A percentile compares a stretch with the other conserved stretches of the same genome.
Conservation (phyloP, 2,113 vertebrate species). For the Hippopotamus amphibius region DNA sequence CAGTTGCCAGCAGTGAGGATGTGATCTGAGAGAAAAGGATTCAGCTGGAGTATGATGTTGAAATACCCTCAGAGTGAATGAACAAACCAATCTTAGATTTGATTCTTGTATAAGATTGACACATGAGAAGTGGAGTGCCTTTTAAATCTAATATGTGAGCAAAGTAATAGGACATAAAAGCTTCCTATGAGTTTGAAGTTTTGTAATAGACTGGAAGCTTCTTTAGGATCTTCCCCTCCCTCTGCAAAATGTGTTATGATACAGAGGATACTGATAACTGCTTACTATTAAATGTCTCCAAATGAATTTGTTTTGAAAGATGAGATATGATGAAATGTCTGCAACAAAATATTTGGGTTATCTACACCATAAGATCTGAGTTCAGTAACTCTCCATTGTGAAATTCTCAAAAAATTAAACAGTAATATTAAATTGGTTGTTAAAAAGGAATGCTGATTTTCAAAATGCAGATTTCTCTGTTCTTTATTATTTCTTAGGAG, state of each 20-base stretch:
- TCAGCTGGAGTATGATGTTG: not conserved
- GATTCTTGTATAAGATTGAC: not conserved
- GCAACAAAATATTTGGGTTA: not conserved
- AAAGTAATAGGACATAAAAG: not conserved
- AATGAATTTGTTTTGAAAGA: not conserved
- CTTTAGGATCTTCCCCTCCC: not conserved
- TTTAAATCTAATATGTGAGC: not conserved
- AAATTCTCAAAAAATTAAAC: not conserved
- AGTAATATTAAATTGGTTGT: not conserved
- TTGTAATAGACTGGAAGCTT: not conserved
- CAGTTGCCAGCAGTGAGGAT: not conserved
- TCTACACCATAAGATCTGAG: not conserved
- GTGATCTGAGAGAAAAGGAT: not conserved
- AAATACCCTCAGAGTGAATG: not conserved
- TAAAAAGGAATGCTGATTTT: conserved; percentile 33
- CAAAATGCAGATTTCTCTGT: not conserved
- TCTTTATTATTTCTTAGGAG: not conserved
- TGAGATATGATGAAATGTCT: not conserved
- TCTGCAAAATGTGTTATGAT: not conserved
- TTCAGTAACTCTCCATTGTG: not conserved
- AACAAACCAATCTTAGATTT: not conserved
- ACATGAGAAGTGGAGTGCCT: not conserved
- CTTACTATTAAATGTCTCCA: not conserved
- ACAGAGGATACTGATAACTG: not conserved
- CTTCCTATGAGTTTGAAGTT: not conserved